Conservation (phyloP, 2,113 vertebrate genomes). For the Otocyon megalotis region DNA sequence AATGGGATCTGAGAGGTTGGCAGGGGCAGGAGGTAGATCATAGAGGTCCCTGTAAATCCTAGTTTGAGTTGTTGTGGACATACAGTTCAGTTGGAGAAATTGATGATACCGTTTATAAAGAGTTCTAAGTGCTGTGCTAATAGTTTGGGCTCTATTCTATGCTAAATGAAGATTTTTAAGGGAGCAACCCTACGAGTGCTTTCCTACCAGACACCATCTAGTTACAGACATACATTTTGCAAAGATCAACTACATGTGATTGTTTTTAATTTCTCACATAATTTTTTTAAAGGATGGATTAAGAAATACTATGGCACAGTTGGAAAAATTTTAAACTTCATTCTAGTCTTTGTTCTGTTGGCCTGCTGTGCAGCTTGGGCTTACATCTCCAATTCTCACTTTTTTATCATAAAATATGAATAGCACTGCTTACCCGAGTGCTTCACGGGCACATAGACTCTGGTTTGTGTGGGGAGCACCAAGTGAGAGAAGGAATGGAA, state of each 20-base stretch:
- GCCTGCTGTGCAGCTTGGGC: neutral
- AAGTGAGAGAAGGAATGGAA: neutral
- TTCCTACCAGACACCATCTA: neutral
- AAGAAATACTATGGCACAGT: neutral
- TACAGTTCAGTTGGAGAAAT: neutral
- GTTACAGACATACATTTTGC: neutral
- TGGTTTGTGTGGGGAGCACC: neutral
- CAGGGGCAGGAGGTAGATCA: neutral
- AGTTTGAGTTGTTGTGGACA: neutral
- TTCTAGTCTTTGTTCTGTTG: neutral
- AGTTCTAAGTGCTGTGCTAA: neutral
- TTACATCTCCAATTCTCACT: neutral
- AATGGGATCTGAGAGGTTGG: neutral
- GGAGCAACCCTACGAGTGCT: neutral
- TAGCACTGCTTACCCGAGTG: accelerated
- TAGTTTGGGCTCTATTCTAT: neutral
- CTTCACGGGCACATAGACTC: neutral
- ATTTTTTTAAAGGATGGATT: neutral
- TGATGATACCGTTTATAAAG: neutral
- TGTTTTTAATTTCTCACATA: neutral
- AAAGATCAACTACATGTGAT: neutral
- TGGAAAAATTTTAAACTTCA: neutral
- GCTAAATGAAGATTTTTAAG: neutral
- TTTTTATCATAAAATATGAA: neutral
- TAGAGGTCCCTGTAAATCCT: neutral